Evolutionary conservation across 2,797 vertebrate genomes (phyloP), one percentile per base, ranked within the genome.

Genomic region (Clarias pachynema): DNA sequence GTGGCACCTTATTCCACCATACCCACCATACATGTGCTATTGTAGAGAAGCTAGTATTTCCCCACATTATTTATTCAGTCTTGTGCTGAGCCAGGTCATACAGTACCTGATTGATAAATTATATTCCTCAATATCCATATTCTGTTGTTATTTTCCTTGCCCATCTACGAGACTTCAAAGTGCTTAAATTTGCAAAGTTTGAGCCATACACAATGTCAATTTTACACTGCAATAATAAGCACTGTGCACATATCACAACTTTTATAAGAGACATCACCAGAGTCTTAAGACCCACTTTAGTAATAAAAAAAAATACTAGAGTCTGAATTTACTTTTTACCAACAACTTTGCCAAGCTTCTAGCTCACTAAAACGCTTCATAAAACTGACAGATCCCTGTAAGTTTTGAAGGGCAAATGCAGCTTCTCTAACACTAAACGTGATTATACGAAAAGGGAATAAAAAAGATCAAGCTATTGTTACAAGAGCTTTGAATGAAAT

Each of bases 271-370:
- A 81, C 60, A 53, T 81, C 75, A 75, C 20, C 56, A 82, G 26
- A 37, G 6, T 85, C 62, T 86, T 78, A 91, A 90, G 87, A 86
- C 79, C 89, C 87, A 90, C 40, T 90, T 26, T 87, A 85, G 86
- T 84, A 89, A 93, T 91, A 57, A 69, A 82, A 82, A 18, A n/a
- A 16, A 82, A 53, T 31, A 49, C 80, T 75, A 49, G 91, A 89
- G 90, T n/a, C 93, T 93, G 93, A 93, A 93, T 89, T 89, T 90
- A 91, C 92, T 91, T 93, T 53, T 93, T 89, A 90, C 89, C 77
- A 20, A 87, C 86, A 91, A 90, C 80, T 89, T 89, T 86, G 89
- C 80, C 85, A 60, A 14, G 90, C 86, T 87, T 88, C 89, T 88
- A 82, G 85, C 53, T 84, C 90, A 89, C 90, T 92, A 92, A 93